These are phyloP conservation scores for Pangasius mekongensis DNA, from an alignment of 2,797 vertebrate species.

Conservation along the genomic window DNA sequence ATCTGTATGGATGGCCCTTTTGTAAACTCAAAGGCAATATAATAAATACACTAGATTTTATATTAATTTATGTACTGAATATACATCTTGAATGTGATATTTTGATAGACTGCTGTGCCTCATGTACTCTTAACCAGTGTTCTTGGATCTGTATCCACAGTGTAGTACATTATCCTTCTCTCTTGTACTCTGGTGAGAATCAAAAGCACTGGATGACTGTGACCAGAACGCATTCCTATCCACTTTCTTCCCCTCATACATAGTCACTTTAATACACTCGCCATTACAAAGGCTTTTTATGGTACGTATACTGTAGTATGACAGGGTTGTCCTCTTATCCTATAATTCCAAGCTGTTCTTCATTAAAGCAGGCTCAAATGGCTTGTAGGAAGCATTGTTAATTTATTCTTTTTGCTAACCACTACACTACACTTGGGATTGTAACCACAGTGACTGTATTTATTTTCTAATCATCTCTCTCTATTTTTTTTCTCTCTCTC, in stretches of 20 bases:
- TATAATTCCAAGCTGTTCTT: slow-evolving; percentile 49
- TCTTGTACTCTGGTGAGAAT: slow-evolving; percentile 36
- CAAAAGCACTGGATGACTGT: slow-evolving; percentile 37
- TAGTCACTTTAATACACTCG: slow-evolving; percentile 33
- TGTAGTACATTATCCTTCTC: slow-evolving; percentile 11
- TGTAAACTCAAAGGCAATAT: slow-evolving; percentile 20
- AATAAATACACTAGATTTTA: slow-evolving; percentile 16
- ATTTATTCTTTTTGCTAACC: slow-evolving; percentile 68
- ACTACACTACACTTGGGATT: slow-evolving; percentile 71
- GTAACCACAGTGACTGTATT: slow-evolving; percentile 72
- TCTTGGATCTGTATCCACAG: slow-evolving; percentile 31
- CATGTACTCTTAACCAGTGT: slow-evolving; percentile 24
- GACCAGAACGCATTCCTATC: slow-evolving; percentile 14
- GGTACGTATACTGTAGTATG: slow-evolving; percentile 47
- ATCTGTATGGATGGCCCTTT: not conserved
- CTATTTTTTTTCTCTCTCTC: slow-evolving; percentile 55
- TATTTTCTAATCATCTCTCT: slow-evolving; percentile 73
- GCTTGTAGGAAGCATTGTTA: slow-evolving; percentile 66
- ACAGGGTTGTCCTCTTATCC: slow-evolving; percentile 33
- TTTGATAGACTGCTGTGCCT: slow-evolving; percentile 39
- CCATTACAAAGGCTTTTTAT: slow-evolving; percentile 34
- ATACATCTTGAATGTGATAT: slow-evolving; percentile 24
- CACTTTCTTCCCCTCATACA: slow-evolving; percentile 32
- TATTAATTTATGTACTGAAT: slow-evolving; percentile 22
- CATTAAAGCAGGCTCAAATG: slow-evolving; percentile 53